Base-by-base conservation (phyloP, 1,140 invertebrate species). In the Sipha flava region DNA sequence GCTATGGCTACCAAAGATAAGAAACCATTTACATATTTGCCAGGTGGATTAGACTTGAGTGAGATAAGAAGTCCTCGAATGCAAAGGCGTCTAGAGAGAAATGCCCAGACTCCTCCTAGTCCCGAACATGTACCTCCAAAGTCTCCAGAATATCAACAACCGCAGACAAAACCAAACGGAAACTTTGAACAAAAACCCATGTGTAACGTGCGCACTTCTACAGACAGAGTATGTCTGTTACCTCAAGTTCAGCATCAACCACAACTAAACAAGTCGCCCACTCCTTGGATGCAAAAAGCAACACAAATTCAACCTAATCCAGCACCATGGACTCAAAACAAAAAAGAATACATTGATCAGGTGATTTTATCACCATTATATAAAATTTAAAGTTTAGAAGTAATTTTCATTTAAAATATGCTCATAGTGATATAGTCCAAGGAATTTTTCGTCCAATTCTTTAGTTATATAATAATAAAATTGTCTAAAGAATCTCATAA, bases 1-100 rank as follows among this genome's bases (percentile, higher is more conserved):
- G 94, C 95, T 6, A 95, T 97, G 94, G 91, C 95, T 90, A 95
- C 93, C 81, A 95, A 96, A 87, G 95, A 97, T 84, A 97, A 96
- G 85, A 96, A 95, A 84, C 95, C 95, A 1, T 97, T 97, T 85
- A 97, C 95, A 3, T 97, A 97, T 84, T 96, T 95, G 18, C 95
- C 95, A 3, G 90, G 90, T 3, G 95, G 95, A 73, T 88, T 97
- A 59, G 94, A 97, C 85, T 87, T 97, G 31, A 94, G 93, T 0
- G 94, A 97, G 85, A 95, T 97, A 47, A 89, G 90, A 80, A 95
- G 93, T 79, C 95, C 95, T 2, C 89, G 94, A 81, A 96, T 97
- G 93, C 92, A 93, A 16, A 88, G 94, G 82, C 87, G 94, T 52
- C 88, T 95, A 82, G 89, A 89, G 72, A 87, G 89, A 80, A 90